Conservation (phyloP, 1,140 invertebrate species). For the Drosophila varians region DNA sequence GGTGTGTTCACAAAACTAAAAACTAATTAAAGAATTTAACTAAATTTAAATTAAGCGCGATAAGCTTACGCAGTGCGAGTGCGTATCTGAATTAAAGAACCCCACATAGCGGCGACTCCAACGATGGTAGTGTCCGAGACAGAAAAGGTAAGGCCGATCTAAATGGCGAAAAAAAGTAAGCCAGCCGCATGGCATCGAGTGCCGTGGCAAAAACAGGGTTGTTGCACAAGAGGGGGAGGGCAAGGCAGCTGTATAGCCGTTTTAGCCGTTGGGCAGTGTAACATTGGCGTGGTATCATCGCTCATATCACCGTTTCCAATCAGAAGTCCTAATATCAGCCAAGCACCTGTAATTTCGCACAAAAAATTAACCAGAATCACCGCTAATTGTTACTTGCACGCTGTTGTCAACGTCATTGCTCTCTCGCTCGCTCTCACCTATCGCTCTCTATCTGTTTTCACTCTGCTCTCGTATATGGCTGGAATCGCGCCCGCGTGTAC, state of each 20-base stretch:
- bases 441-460: constrained; percentile 30
- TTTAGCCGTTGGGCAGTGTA: constrained; percentile 14
- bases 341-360: constrained; percentile 15
- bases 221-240: constrained; percentile 65
- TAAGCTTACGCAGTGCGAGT: constrained; percentile 45
- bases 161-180: constrained; percentile 7
- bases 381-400: constrained; percentile 53
- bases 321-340: constrained; percentile 14
- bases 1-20: constrained; percentile 36
- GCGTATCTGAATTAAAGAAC: constrained; percentile 47
- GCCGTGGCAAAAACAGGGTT: constrained; percentile 61
- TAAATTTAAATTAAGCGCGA: constrained; percentile 26
- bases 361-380: constrained; percentile 34
- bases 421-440: constrained; percentile 20
- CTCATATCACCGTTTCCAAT: constrained; percentile 43
- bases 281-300: constrained; percentile 64
- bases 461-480: constrained; percentile 57
- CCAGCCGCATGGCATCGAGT: constrained; percentile 1
- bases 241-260: not conserved
- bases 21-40: constrained; percentile 60
- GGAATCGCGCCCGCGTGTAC: constrained; percentile 39
- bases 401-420: constrained; percentile 54
- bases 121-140: constrained; percentile 71
- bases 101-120: constrained; percentile 30
- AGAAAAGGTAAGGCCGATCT: constrained; percentile 60